Evolutionary conservation across 2,888 invertebrate species (phyloP).

Genomic region (Morpho achilles): DNA sequence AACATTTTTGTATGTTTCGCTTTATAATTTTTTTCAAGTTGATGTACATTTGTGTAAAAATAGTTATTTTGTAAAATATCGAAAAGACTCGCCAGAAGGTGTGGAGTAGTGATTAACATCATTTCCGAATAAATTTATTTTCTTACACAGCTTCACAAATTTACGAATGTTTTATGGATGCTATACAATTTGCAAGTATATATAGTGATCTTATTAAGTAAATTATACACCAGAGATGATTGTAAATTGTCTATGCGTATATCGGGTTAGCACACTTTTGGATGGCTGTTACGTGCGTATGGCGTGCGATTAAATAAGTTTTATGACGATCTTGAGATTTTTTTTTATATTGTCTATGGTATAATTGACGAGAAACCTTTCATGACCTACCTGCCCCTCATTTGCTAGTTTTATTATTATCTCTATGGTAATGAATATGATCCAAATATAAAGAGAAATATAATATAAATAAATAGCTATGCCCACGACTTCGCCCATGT

Average conservation of each 20-base stretch:
- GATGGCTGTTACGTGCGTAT: conserved; percentile 32
- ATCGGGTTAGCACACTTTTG: conserved; percentile 17
- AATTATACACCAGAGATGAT: conserved; percentile 5
- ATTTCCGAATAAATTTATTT: not conserved
- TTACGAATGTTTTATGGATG: not conserved
- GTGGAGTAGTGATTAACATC: not conserved
- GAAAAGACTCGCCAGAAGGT: no score
- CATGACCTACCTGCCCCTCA: no score
- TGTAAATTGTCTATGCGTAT: conserved; percentile 17
- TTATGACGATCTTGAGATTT: conserved; percentile 21
- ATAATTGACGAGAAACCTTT: no score
- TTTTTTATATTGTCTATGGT: not conserved
- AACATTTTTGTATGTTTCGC: no score
- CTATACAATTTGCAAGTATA: not conserved
- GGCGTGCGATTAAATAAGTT: conserved; percentile 33
- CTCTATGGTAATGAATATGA: no score
- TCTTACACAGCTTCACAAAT: not conserved
- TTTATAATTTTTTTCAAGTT: no score
- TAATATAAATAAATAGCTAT: no score
- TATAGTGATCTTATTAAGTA: conserved; percentile 7
- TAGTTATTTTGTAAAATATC: no score
- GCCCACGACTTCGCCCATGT: no score
- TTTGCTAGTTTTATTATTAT: no score
- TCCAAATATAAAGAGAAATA: no score
- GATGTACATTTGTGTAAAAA: no score